These are phyloP conservation scores for Himalopsyche phryganea DNA, from an alignment of 1,140 invertebrate species.

Conservation along the genomic window DNA sequence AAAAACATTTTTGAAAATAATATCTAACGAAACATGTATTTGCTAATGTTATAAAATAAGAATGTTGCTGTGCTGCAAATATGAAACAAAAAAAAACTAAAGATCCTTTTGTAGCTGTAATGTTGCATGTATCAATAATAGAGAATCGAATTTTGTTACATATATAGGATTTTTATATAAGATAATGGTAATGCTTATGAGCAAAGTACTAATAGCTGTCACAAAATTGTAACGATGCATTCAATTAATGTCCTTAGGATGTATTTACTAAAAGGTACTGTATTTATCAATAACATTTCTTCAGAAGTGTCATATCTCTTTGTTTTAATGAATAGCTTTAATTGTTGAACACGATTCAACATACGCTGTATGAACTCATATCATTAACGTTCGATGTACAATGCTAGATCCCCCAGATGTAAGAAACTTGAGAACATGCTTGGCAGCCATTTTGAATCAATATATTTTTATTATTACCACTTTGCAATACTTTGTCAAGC, in stretches of 20 bases:
- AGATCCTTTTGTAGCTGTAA: background rate
- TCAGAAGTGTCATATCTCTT: conserved; percentile 10
- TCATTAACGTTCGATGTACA: too few relatives aligned
- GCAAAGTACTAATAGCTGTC: background rate
- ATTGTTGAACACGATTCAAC: background rate
- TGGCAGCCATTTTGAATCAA: too few relatives aligned
- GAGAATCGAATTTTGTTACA: too few relatives aligned
- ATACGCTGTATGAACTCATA: too few relatives aligned
- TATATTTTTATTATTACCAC: too few relatives aligned
- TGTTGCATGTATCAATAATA: conserved; percentile 1
- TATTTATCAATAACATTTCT: conserved; percentile 3
- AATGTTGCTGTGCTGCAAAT: too few relatives aligned
- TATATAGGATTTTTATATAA: background rate
- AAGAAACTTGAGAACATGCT: too few relatives aligned
- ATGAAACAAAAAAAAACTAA: too few relatives aligned
- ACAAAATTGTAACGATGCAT: background rate
- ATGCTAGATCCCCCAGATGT: too few relatives aligned
- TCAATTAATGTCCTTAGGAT: conserved; percentile 13
- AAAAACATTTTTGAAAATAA: background rate
- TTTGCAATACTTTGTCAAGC: too few relatives aligned
- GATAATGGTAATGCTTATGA: background rate
- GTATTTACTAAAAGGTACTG: conserved; percentile 1
- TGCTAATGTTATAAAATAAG: background rate
- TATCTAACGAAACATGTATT: background rate
- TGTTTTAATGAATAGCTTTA: conserved; percentile 6